phyloP scores from a whole-genome alignment of 2,888 invertebrate species.

The Diaperis boleti region DNA sequence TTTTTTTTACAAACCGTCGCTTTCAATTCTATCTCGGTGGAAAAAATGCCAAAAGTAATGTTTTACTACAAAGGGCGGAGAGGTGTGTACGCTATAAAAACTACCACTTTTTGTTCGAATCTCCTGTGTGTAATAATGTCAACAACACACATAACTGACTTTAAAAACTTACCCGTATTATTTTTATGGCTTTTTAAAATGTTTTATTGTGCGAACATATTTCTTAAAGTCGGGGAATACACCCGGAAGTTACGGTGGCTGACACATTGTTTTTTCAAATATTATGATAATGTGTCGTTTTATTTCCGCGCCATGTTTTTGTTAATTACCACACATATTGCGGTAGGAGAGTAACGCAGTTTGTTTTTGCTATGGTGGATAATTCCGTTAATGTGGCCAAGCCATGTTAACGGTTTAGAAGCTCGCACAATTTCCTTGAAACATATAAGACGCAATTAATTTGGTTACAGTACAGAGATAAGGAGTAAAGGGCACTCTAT shows the following conservation, averaged over 20 bases:
- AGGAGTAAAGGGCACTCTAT: constrained; percentile 36
- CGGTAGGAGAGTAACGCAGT: constrained; percentile 12
- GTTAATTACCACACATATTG: constrained; percentile 19
- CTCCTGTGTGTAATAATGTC: constrained; percentile 29
- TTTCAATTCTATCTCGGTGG: too few relatives aligned
- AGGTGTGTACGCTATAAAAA: constrained; percentile 12
- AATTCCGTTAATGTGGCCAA: constrained; percentile 31
- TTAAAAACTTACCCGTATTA: constrained; percentile 31
- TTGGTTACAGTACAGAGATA: constrained; percentile 42
- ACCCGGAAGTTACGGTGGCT: background rate
- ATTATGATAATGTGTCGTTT: constrained; percentile 8
- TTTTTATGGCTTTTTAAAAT: constrained; percentile 31
- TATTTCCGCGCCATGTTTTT: constrained; percentile 4
- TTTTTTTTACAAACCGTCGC: background rate
- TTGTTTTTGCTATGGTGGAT: constrained; percentile 25
- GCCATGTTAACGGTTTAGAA: constrained; percentile 25
- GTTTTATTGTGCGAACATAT: constrained; percentile 22
- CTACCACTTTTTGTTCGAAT: constrained; percentile 17
- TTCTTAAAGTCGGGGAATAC: constrained; percentile 12
- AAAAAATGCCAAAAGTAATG: too few relatives aligned
- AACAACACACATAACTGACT: constrained; percentile 25
- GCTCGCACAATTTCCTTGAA: constrained; percentile 41
- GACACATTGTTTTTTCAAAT: background rate
- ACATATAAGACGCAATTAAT: constrained; percentile 45
- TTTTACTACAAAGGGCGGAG: too few relatives aligned